These are phyloP conservation scores for Aurelia aurita complex sp. Pacific DNA, from an alignment of 30 jellyfish, hydroid and myxozoan genomes.

Conservation along the genomic window DNA sequence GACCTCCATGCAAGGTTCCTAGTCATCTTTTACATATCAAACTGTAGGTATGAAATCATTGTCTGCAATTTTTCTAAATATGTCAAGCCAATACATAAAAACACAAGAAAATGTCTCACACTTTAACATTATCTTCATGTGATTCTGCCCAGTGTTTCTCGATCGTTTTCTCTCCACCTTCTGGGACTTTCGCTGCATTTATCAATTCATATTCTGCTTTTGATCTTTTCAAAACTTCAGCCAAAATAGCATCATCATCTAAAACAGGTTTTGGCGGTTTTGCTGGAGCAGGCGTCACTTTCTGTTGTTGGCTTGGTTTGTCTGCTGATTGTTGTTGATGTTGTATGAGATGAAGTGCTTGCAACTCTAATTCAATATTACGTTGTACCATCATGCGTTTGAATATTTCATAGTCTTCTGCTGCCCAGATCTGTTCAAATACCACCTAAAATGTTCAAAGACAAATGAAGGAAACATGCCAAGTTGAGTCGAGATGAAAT, in stretches of 20 bases:
- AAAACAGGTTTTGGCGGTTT: conserved; percentile 1
- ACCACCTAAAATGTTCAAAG: conserved; percentile 58
- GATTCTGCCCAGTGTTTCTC: conserved; percentile 54
- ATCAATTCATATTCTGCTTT: conserved; percentile 75
- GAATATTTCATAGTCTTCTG: conserved; percentile 92
- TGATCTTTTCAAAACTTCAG: conserved; percentile 76
- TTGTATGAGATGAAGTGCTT: conserved; percentile 87
- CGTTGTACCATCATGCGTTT: conserved; percentile 97
- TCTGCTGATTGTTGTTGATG: conserved; percentile 69
- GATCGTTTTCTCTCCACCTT: conserved; percentile 18
- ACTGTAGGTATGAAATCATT: neutral
- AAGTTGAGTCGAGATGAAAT: too few species aligned
- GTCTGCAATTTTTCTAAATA: neutral
- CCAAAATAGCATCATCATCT: conserved; percentile 81
- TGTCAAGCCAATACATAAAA: neutral
- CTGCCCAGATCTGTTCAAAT: conserved; percentile 96
- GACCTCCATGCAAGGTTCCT: too few species aligned
- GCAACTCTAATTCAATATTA: conserved; percentile 91
- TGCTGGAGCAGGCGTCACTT: conserved; percentile 1
- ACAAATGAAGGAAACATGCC: too few species aligned
- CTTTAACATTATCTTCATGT: conserved; percentile 45
- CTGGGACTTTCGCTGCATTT: conserved; percentile 39
- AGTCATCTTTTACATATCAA: too few species aligned
- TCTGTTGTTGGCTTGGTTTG: neutral
- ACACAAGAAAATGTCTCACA: neutral